Base-by-base conservation (phyloP, 2,888 invertebrate genomes). In the Lasioglossum villosulum region DNA sequence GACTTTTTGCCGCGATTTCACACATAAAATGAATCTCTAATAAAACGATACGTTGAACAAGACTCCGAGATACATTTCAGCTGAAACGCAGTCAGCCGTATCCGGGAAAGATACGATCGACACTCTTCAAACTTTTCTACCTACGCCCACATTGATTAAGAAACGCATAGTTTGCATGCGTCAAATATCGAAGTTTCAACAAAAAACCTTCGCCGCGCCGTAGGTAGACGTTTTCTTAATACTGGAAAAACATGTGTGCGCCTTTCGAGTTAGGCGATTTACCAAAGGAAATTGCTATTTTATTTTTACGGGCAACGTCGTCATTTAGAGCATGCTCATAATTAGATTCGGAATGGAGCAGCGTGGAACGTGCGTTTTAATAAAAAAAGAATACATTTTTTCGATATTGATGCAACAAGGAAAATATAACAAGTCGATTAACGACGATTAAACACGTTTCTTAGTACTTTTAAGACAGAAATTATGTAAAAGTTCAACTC, bases 71-170 rank as follows among this genome's bases (percentile, higher is more conserved):
- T 66, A 63, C 6, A 6, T 66, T 66, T 66, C 34, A 30, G 14
- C 45, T 16, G 16, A 59, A 63, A 30, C 48, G 30, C 56, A 77
- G 37, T 73, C 66, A 76, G 2, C 45, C 73, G 66, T 80, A 34
- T 75, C 80, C 12, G 23, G 27, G 4, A 76, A n/a, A 75, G 34
- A 56, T 34, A 37, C 30, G 19, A 52, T 75, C 80, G 16, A 42
- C 75, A 72, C 34, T 45, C 37, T 71, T 34, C 73, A 74, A 27
- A 73, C 6, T 80, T 72, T 80, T n/a, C 42, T 4, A 34, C 14
- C 16, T 80, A 59, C 73, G 42, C 78, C 71, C n/a, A 72, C 63
- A 16, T 56, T 63, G 39, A 34, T 80, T 72, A 27, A 48, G 75
- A 72, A 63, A 63, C 63, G 0, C 52, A 52, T 30, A 16, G 27